Evolutionary conservation across 1,140 invertebrate species (phyloP).

Genomic region (Drosophila arawakana): DNA sequence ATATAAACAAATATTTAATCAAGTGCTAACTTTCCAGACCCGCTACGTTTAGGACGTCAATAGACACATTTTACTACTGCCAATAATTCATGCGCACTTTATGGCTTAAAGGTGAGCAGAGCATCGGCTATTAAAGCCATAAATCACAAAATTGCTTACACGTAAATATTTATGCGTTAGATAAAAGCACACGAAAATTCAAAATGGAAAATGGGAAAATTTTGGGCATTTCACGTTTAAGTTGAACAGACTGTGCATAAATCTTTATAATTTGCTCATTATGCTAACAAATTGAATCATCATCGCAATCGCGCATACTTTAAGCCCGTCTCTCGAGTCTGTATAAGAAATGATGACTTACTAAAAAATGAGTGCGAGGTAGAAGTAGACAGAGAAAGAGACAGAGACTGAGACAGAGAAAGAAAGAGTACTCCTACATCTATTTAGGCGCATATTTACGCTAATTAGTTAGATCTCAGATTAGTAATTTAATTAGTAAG

Average conservation of each 20-base stretch:
- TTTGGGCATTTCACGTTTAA: neutral
- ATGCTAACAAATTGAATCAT: slow-evolving; percentile 64
- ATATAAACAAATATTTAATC: too few relatives aligned
- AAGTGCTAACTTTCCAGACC: too few relatives aligned
- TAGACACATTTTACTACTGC: neutral
- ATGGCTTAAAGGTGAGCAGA: slow-evolving; percentile 18
- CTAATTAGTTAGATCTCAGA: slow-evolving; percentile 66
- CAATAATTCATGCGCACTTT: neutral
- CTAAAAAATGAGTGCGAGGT: neutral
- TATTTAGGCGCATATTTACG: slow-evolving; percentile 10
- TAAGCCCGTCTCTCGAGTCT: slow-evolving; percentile 3
- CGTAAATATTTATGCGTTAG: slow-evolving; percentile 14
- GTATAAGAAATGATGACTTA: neutral
- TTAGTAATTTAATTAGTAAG: slow-evolving; percentile 57
- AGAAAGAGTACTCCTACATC: neutral
- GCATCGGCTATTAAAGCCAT: slow-evolving; percentile 1
- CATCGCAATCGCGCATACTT: slow-evolving; percentile 21
- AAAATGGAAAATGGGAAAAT: slow-evolving; percentile 12
- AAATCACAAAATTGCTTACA: slow-evolving; percentile 9
- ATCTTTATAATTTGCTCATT: slow-evolving; percentile 66
- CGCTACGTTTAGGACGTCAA: neutral
- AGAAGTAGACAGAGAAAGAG: too few relatives aligned
- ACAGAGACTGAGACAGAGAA: neutral
- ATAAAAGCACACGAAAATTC: neutral
- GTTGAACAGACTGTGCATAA: slow-evolving; percentile 30